Evolutionary conservation across 2,113 vertebrate species (phyloP), one percentile per base, ranked within the genome.

Genomic region (Coreoperca whiteheadi): DNA sequence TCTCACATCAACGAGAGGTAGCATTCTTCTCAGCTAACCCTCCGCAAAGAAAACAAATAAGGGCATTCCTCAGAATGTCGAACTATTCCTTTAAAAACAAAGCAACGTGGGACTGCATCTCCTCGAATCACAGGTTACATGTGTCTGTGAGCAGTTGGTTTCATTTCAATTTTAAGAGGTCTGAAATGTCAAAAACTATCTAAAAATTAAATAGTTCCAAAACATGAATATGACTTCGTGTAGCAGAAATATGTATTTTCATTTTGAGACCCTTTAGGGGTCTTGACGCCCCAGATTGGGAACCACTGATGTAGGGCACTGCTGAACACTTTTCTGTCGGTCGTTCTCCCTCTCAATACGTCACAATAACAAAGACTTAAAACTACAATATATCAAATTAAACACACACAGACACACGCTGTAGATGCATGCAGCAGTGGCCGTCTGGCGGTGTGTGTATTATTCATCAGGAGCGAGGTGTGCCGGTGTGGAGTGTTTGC

Each of bases 381-480:
- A 56, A 34, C 14, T 15, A 56, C 8, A 28, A 57, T 25, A 64
- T 9, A 25, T 39, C 63, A 59, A 56, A 67, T 37, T 20, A 25
- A 70, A 66, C 43, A 78, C 48, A 81, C 72, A 60, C 65, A 83
- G 54, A 88, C 46, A 64, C 72, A 70, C 23, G n/a, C 50, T n/a
- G 53, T 48, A 4, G 63, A 72, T 79, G 76, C 81, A 76, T 51
- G 74, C 88, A 4, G 3, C 66, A 81, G 93, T 94, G 88, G 94
- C 94, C 94, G 94, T 95, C 92, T 67, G 94, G 92, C 94, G 94
- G 87, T 85, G 94, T 95, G 95, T 96, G 95, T 95, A 96, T 97
- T 96, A 96, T 83, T 73, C 94, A 97, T 97, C 95, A 96, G 93
- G 95, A 94, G 72, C 92, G 94, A 96, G 95, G 96, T 92, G 90